Percentiles rank a stretch among this genome's conserved stretches.
Evolutionary conservation across 2,113 vertebrate species (phyloP).

Genomic region (Mellivora capensis): DNA sequence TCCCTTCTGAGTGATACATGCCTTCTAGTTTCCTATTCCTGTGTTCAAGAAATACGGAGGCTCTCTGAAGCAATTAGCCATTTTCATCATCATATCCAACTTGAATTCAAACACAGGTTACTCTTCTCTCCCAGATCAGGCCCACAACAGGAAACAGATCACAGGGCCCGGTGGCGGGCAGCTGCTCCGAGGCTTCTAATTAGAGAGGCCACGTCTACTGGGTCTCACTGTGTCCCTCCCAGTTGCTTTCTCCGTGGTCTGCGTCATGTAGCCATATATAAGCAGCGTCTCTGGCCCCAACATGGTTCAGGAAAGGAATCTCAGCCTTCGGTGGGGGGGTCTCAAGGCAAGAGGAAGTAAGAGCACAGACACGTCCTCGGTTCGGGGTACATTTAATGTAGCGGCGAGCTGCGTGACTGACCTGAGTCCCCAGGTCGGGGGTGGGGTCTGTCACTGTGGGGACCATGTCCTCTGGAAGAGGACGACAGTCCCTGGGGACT

Average conservation of each 20-base stretch:
- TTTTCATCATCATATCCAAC: background rate
- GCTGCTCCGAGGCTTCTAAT: background rate
- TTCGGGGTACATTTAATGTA: too few species aligned
- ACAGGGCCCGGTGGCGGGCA: background rate
- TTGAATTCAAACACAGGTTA: background rate
- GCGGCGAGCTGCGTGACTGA: background rate
- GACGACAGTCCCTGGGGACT: background rate
- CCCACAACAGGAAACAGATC: background rate
- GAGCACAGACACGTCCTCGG: background rate
- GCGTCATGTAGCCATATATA: fast-evolving
- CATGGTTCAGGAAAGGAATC: background rate
- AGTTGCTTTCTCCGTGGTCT: background rate
- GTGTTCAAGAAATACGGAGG: too few species aligned
- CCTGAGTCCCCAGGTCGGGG: background rate
- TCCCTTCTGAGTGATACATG: background rate
- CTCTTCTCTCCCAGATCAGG: background rate
- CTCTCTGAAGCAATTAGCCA: background rate
- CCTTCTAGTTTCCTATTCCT: too few species aligned
- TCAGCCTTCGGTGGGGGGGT: background rate
- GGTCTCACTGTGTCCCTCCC: background rate
- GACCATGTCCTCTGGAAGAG: background rate
- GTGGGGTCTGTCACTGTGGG: background rate
- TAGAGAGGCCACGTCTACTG: background rate
- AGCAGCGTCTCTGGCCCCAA: background rate
- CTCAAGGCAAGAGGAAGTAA: background rate